A percentile compares a stretch with the other conserved stretches of the same genome.
These are phyloP conservation scores for Dendronephthya gigantea DNA, from an alignment of 64 coral and sea anemone species.

Conservation along the genomic window DNA sequence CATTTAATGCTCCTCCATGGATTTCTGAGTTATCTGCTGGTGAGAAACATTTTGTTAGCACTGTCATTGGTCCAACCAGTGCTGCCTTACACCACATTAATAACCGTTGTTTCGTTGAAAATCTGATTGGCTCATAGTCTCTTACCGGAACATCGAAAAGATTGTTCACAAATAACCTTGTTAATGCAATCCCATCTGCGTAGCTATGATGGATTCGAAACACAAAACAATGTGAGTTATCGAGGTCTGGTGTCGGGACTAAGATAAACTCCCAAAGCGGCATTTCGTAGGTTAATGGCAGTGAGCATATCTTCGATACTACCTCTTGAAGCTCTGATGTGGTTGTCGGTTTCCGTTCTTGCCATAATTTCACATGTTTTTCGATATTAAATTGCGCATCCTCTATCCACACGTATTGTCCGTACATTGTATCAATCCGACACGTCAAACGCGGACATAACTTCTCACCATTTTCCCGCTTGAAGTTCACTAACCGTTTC, in stretches of 20 bases:
- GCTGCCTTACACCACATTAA: constrained; percentile 94
- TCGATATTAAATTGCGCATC: constrained; percentile 61
- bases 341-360: constrained; percentile 39
- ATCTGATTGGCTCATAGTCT: constrained; percentile 63
- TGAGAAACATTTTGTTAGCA: constrained; percentile 60
- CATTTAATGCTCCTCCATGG: constrained; percentile 67
- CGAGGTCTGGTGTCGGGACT: constrained; percentile 53
- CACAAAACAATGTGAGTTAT: constrained; percentile 50
- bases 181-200: constrained; percentile 75
- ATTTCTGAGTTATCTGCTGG: constrained; percentile 47
- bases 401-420: constrained; percentile 75
- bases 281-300: constrained; percentile 26
- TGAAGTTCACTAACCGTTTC: constrained; percentile 60
- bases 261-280: constrained; percentile 91
- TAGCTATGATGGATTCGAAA: constrained; percentile 85
- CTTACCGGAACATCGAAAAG: constrained; percentile 64
- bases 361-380: constrained; percentile 65
- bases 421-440: constrained; percentile 48
- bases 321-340: constrained; percentile 49
- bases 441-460: constrained; percentile 72
- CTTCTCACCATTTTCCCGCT: constrained; percentile 56
- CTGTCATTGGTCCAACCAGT: constrained; percentile 52
- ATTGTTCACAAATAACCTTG: constrained; percentile 75
- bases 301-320: constrained; percentile 55
- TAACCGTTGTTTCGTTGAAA: constrained; percentile 65